These are phyloP conservation scores for Scaptodrosophila latifasciaeformis DNA, from an alignment of 2,888 invertebrate genomes.

Conservation along the genomic window DNA sequence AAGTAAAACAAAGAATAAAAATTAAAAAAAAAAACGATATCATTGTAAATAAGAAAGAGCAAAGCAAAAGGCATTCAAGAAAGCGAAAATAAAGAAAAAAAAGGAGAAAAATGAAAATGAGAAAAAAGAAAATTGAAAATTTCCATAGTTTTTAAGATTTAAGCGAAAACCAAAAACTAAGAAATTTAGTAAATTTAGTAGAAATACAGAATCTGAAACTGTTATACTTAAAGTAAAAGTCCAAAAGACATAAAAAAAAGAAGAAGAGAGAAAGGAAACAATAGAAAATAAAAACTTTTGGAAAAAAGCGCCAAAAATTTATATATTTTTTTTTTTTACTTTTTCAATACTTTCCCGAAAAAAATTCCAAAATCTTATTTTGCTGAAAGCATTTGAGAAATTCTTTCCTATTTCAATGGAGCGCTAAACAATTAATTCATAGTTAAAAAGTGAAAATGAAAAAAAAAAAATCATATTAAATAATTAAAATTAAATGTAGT, in stretches of 20 bases:
- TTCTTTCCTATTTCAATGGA: background rate
- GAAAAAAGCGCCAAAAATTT: background rate
- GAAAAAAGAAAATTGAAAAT: constrained; percentile 28
- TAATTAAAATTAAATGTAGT: background rate
- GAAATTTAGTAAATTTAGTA: constrained; percentile 40
- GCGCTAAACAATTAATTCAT: background rate
- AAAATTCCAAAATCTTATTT: constrained; percentile 14
- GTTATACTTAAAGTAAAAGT: background rate
- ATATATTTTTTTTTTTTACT: constrained; percentile 6
- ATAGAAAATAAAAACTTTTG: constrained; percentile 5
- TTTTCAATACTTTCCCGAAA: constrained; percentile 22
- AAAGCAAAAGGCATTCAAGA: background rate
- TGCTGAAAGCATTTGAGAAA: background rate
- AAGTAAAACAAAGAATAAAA: constrained; percentile 42
- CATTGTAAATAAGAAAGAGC: constrained; percentile 31
- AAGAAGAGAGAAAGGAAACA: background rate
- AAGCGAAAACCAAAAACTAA: background rate
- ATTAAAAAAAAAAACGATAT: too few relatives aligned
- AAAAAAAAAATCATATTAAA: background rate
- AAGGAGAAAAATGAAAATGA: background rate
- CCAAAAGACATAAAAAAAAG: background rate
- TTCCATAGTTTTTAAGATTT: constrained; percentile 40
- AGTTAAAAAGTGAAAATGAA: background rate
- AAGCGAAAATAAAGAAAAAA: background rate
- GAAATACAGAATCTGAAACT: background rate